These are phyloP conservation scores for Euwallacea fornicatus DNA, from an alignment of 1,140 invertebrate species.

Conservation along the genomic window DNA sequence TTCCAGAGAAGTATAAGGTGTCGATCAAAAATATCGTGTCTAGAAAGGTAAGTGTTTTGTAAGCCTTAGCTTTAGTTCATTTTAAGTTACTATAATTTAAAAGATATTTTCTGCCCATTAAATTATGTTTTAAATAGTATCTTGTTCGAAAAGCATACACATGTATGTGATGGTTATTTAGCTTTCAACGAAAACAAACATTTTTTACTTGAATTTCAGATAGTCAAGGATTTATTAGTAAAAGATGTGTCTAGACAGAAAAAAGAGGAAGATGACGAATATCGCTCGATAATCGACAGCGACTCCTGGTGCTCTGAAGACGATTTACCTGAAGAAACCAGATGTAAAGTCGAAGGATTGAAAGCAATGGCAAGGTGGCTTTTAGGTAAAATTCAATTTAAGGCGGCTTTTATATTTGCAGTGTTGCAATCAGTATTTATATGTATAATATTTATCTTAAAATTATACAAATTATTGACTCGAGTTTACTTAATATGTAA, in stretches of 20 bases:
- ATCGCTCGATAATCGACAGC: constrained; percentile 47
- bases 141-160: not conserved
- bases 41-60: constrained; percentile 67
- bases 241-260: constrained; percentile 68
- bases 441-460: not conserved
- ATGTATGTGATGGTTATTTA: too few relatives aligned
- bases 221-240: constrained; percentile 93
- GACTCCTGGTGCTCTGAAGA: constrained; percentile 87
- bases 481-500: not conserved
- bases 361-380: constrained; percentile 97
- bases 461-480: too few relatives aligned
- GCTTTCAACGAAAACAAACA: not conserved
- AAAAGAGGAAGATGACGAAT: constrained; percentile 42
- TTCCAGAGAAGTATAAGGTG: constrained; percentile 84
- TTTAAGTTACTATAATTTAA: not conserved
- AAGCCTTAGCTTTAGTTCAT: not conserved
- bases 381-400: constrained; percentile 51
- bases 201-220: constrained; percentile 56
- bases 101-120: constrained; percentile 11
- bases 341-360: constrained; percentile 91
- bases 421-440: not conserved
- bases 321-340: constrained; percentile 85
- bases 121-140: not conserved
- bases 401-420: not conserved
- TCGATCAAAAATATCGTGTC: constrained; percentile 94